Evolutionary conservation across 2,797 vertebrate genomes (phyloP).

Genomic region (Sitta carolinensis): DNA sequence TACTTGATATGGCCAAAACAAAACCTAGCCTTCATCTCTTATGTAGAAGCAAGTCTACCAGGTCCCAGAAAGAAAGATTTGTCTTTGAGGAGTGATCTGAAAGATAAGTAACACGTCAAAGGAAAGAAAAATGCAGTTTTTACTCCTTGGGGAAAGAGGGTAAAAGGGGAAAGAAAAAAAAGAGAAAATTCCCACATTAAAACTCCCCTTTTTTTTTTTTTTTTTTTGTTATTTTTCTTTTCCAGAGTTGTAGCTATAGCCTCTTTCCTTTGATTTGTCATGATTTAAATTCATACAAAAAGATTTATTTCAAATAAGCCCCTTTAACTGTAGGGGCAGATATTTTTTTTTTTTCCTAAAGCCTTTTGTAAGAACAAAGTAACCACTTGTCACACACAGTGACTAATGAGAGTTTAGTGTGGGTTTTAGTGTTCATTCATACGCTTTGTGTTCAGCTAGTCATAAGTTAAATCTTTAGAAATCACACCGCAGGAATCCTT

Average conservation of each 20-base stretch:
- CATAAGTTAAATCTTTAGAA: slow-evolving; percentile 75
- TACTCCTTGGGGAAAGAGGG: slow-evolving; percentile 20
- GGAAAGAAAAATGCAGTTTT: slow-evolving; percentile 40
- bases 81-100: slow-evolving; percentile 58
- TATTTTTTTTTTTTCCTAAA: slow-evolving; percentile 28
- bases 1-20: slow-evolving; percentile 11
- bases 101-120: slow-evolving; percentile 52
- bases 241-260: not conserved
- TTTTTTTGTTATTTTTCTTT: not conserved
- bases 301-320: slow-evolving; percentile 66
- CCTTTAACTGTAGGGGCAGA: slow-evolving; percentile 64
- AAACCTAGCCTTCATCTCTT: slow-evolving; percentile 26
- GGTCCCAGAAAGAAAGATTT: slow-evolving; percentile 1
- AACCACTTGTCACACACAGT: slow-evolving; percentile 73
- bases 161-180: not conserved
- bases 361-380: slow-evolving; percentile 77
- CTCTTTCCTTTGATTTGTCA: slow-evolving; percentile 59
- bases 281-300: slow-evolving; percentile 72
- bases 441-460: slow-evolving; percentile 61
- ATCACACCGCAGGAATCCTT: slow-evolving; percentile 60
- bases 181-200: not conserved
- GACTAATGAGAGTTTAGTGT: slow-evolving; percentile 72
- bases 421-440: slow-evolving; percentile 74
- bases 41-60: not conserved
- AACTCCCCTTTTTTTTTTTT: not conserved